A percentile compares a stretch with the other conserved stretches of the same genome.
These are phyloP conservation scores for Drosophila infuscata DNA, from an alignment of 2,888 invertebrate genomes.

Conservation along the genomic window DNA sequence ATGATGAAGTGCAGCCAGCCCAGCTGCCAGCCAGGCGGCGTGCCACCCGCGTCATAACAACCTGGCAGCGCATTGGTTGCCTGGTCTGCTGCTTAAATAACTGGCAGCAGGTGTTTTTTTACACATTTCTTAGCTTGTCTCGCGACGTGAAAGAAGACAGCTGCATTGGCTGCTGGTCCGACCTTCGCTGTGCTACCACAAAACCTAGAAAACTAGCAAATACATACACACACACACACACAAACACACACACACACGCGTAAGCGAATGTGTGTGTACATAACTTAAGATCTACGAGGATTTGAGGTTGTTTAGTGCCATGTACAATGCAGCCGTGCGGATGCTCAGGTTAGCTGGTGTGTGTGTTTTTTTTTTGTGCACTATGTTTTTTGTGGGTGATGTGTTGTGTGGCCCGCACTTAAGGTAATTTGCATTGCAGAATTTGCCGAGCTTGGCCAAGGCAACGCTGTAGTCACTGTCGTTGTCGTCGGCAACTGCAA, in stretches of 20 bases:
- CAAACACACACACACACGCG: not conserved
- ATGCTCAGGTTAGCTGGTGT: constrained; percentile 34
- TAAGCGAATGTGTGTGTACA: constrained; percentile 50
- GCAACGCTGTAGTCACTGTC: constrained; percentile 52
- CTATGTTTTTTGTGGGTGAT: constrained; percentile 65
- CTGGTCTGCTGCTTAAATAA: constrained; percentile 67
- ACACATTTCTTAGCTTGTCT: constrained; percentile 76
- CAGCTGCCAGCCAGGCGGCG: constrained; percentile 12
- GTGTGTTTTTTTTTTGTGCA: constrained; percentile 8
- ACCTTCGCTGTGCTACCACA: constrained; percentile 34
- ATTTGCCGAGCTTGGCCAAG: constrained; percentile 79
- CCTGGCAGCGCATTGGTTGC: constrained; percentile 45
- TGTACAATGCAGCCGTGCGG: constrained; percentile 64
- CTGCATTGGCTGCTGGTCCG: constrained; percentile 56
- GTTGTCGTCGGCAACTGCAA: constrained; percentile 37
- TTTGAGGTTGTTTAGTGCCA: constrained; percentile 80
- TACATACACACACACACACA: constrained; percentile 15
- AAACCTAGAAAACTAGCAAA: constrained; percentile 24
- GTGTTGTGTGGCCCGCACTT: constrained; percentile 81
- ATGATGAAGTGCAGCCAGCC: constrained; percentile 77
- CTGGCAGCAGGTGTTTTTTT: constrained; percentile 81
- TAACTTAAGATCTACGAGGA: constrained; percentile 82
- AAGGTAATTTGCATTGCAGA: constrained; percentile 82
- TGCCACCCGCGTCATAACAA: constrained; percentile 73
- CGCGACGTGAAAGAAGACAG: constrained; percentile 76